phyloP scores from a whole-genome alignment of 2,888 invertebrate species.

The Lithophane semibrunnea region DNA sequence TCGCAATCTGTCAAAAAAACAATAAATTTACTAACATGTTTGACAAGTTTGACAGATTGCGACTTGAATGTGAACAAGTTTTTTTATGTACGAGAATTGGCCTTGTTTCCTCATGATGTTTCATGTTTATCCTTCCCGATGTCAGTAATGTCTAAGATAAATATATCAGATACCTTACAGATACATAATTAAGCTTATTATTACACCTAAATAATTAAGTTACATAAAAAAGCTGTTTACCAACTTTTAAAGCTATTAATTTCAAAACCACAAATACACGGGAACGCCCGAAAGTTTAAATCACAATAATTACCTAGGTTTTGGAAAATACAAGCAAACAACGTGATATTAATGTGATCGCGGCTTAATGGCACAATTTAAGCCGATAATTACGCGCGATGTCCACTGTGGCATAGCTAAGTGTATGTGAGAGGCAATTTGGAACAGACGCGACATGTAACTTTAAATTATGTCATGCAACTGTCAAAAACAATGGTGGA shows the following conservation, averaged over 20 bases:
- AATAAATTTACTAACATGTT: too few species aligned
- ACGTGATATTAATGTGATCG: constrained; percentile 48
- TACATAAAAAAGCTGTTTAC: neutral
- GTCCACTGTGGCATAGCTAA: constrained; percentile 63
- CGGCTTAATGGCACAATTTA: constrained; percentile 41
- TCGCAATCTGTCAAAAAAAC: too few species aligned
- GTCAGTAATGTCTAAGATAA: too few species aligned
- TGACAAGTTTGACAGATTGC: too few species aligned
- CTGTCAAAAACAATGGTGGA: constrained; percentile 62
- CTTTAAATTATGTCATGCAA: constrained; percentile 67
- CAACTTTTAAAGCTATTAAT: constrained; percentile 30
- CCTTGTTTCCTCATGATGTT: too few species aligned
- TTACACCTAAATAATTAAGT: neutral
- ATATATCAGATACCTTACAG: too few species aligned
- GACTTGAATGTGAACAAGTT: too few species aligned
- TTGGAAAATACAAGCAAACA: constrained; percentile 33
- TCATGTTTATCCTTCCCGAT: too few species aligned
- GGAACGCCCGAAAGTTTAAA: constrained; percentile 28
- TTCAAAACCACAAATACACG: constrained; percentile 41
- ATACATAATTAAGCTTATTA: too few species aligned
- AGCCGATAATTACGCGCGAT: constrained; percentile 60
- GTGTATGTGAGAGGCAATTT: constrained; percentile 72
- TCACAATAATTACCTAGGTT: constrained; percentile 35
- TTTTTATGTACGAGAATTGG: too few species aligned
- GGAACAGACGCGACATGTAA: constrained; percentile 65